Base-by-base conservation (phyloP, 2,797 vertebrate genomes). In the Remorina albescens region DNA sequence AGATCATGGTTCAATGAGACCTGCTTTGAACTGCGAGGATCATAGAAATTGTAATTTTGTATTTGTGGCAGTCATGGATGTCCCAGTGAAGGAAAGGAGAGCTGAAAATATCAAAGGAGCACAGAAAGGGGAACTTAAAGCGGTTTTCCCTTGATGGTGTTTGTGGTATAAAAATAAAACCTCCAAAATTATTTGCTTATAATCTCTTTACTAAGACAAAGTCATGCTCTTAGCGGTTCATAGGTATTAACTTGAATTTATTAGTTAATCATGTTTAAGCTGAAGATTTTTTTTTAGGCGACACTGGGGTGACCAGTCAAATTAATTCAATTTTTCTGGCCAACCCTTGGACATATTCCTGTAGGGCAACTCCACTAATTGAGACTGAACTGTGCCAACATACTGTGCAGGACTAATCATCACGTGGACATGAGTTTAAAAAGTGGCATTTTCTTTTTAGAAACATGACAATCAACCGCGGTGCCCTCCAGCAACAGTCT, bases 401-500 rank as follows among this genome's bases (percentile, higher is more conserved):
- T 47, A 25, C 25, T 42, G 10, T 51, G 37, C 30, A 44, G 21
- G 32, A 59, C 47, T 64, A 30, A 47, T 65, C 18, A 39, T 19
- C 32, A 61, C 57, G 59, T 59, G 30, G 32, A 60, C 13, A 39
- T 53, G 13, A 1, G 6, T 42, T 68, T 23, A 50, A 61, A 80
- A 77, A 71, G 71, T 74, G 65, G 42, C 64, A 42, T 76, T 82
- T 75, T 69, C 6, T 30, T 30, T 30, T 30, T 67, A 47, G 53
- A 71, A 42, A 51, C 62, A 67, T 76, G 32, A 36, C 81, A 84
- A 53, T 80, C 58, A 78, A 69, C 69, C 10, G 2, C 69, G 79
- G 51, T 67, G 53, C 58, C 69, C 62, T 81, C 34, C 49, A 78
- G 69, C 80, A 83, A 67, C 74, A 85, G 73, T 66, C 67, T 76